A percentile compares a stretch with the other conserved stretches of the same genome.
phyloP scores from a whole-genome alignment of 2,797 vertebrate genomes.

The Dermochelys coriacea region DNA sequence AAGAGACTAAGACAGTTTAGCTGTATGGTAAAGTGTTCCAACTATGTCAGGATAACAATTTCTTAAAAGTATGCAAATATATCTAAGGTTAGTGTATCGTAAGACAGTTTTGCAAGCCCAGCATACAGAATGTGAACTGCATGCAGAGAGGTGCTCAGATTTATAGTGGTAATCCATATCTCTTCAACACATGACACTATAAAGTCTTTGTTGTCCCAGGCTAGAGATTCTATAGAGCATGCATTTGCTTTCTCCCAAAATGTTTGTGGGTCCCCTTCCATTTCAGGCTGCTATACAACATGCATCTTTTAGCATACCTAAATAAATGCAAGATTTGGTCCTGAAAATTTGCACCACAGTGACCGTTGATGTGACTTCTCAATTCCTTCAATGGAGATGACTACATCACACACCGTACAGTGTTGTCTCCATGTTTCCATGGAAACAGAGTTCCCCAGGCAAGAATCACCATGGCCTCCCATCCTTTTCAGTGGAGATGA shows the following conservation, averaged over 20 bases:
- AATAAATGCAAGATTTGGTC: neutral
- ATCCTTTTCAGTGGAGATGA: neutral
- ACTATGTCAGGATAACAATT: neutral
- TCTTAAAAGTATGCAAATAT: too few species aligned
- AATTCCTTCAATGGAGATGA: neutral
- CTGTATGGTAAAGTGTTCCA: neutral
- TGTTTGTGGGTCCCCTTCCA: neutral
- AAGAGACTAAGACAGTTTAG: neutral
- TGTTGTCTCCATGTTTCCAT: neutral
- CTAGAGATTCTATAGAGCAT: neutral
- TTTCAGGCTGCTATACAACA: neutral
- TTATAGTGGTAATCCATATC: rapidly evolving
- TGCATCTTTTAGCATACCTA: neutral
- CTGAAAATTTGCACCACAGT: neutral
- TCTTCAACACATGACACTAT: neutral
- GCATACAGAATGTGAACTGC: neutral
- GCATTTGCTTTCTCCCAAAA: neutral
- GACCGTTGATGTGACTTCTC: neutral
- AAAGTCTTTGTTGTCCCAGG: neutral
- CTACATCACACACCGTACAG: neutral
- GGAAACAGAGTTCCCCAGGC: neutral
- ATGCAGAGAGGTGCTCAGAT: neutral
- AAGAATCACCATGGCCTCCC: neutral
- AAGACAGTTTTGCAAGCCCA: neutral
- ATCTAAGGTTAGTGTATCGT: too few species aligned